Conservation (phyloP, 2,797 vertebrate species). For the Carduelis carduelis region DNA sequence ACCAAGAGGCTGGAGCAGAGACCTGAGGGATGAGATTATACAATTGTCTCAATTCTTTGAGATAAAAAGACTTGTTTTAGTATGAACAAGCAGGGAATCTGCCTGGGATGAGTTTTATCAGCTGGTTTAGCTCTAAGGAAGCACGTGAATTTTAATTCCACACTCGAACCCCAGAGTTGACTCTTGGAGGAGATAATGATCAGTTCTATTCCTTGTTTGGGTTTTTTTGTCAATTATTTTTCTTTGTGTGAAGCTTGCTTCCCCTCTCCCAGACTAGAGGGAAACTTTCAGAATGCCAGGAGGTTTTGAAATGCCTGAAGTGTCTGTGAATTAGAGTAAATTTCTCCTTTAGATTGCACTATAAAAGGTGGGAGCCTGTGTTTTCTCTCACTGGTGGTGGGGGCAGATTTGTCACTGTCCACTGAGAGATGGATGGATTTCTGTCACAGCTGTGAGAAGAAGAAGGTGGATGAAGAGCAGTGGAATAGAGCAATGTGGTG, state of each 20-base stretch:
- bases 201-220: neutral
- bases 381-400: neutral
- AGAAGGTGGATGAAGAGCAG: neutral
- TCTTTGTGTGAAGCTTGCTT: neutral
- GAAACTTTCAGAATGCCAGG: neutral
- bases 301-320: neutral
- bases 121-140: neutral
- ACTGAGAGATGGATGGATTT: neutral
- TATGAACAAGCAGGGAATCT: neutral
- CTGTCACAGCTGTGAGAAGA: neutral
- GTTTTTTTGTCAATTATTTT: neutral
- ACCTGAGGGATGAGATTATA: neutral
- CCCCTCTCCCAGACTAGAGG: neutral
- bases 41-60: neutral
- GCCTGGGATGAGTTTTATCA: neutral
- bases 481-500: rapidly evolving
- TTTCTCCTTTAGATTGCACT: neutral
- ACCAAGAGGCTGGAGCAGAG: neutral
- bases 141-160: neutral
- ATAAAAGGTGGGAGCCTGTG: neutral
- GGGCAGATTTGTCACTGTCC: neutral
- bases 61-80: neutral
- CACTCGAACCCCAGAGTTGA: neutral
- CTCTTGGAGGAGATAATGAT: neutral
- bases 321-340: neutral